Evolutionary conservation across 35 echinoderm and acorn worm species (phyloP).

Genomic region (Ophiothrix spiculata): DNA sequence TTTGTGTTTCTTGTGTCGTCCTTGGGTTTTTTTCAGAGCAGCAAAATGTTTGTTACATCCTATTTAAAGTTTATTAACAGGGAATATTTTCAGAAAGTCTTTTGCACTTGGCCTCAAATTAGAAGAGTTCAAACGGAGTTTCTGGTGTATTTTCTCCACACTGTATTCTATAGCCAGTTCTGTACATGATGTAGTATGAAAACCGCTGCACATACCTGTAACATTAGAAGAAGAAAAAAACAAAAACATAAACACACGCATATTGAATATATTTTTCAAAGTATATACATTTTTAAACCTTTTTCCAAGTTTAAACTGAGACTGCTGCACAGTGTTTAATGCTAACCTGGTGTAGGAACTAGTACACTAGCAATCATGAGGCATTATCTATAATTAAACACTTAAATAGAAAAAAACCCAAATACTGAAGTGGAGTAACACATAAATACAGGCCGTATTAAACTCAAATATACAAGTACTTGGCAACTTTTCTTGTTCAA

Average conservation of each 20-base stretch:
- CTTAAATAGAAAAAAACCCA: not conserved
- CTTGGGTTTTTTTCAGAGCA: no score
- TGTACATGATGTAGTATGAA: conserved; percentile 23
- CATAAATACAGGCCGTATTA: not conserved
- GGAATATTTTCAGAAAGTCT: no score
- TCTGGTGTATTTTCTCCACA: not conserved
- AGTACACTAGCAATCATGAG: not conserved
- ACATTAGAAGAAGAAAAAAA: not conserved
- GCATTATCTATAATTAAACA: not conserved
- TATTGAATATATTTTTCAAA: not conserved
- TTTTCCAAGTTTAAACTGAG: not conserved
- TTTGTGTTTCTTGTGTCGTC: no score
- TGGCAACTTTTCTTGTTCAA: not conserved
- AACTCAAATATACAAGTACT: no score
- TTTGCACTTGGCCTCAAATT: no score
- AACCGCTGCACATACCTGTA: conserved; percentile 13
- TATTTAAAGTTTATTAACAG: no score
- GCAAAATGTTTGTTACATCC: no score
- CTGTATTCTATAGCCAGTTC: conserved; percentile 1
- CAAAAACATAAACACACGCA: not conserved
- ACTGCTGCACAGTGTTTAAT: not conserved
- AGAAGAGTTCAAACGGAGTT: not conserved
- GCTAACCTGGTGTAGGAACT: not conserved
- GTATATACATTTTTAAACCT: not conserved
- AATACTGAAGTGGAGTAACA: not conserved